Base-by-base conservation (phyloP, 2,888 invertebrate genomes). In the Ornithoptera priamus region DNA sequence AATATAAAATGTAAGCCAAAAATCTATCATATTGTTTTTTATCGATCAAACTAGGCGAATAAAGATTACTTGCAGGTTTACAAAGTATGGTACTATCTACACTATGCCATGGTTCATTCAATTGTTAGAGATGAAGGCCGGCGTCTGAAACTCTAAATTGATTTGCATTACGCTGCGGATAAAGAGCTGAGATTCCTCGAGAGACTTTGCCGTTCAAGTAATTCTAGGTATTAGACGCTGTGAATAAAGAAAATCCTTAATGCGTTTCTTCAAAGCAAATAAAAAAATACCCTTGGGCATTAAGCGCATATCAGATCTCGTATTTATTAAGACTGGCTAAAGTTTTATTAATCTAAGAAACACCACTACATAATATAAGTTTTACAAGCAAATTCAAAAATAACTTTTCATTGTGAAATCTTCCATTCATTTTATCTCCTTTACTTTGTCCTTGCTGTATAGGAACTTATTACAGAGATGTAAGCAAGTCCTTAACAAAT, bases 111-210 rank as follows among this genome's bases (percentile, higher is more conserved):
- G 56, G 53, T 56, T 67, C 56, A 62, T 67, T 67, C 62, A 53
- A 62, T 67, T 67, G 57, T 57, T 62, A 22, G 12, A 63, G 57
- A 62, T 56, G 57, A 57, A 56, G 62, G 42, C 50, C 46, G 67
- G 57, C 57, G 67, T 36, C n/a, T 46, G 57, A 62, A 64, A 63
- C 59, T 68, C 68, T 50, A 59, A 68, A 68, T 68, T 68, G 68
- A 68, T 63, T 68, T 68, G 64, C 68, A 68, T 68, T 64, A 64
- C 67, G 62, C 63, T 64, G 53, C 60, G 68, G 30, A 68, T 68
- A 68, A 68, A 64, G 68, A 64, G 64, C 64, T 18, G 60, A 39
- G 64, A 64, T 64, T 68, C 68, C 68, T 64, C 53, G 60, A 59
- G 62, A 64, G 57, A 68, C 64, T 36, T 50, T 57, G 63, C 68